phyloP scores from a whole-genome alignment of 2,113 vertebrate species.

The Lipophrys pholis region DNA sequence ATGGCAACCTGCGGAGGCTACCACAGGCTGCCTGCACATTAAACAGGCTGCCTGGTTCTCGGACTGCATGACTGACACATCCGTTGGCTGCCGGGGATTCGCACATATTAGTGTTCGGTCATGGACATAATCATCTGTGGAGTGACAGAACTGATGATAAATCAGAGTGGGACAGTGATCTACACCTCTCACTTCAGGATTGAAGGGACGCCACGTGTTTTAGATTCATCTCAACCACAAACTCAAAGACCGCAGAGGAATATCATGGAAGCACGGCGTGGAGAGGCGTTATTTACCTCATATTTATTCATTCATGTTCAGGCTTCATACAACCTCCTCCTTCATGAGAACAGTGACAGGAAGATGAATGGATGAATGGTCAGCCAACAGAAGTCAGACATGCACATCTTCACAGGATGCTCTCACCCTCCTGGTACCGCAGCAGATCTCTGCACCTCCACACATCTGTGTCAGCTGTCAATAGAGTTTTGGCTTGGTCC shows the following conservation, averaged over 20 bases:
- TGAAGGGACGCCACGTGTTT: background rate
- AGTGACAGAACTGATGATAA: conserved; percentile 14
- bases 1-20: conserved; percentile 33
- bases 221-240: background rate
- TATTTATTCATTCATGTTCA: too few species aligned
- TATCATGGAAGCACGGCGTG: background rate
- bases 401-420: background rate
- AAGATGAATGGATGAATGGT: too few species aligned
- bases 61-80: conserved; percentile 18
- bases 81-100: conserved; percentile 20
- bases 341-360: too few species aligned
- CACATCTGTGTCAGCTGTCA: conserved; percentile 20
- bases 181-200: background rate
- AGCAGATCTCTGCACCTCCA: background rate
- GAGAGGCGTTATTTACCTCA: background rate
- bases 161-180: conserved; percentile 8
- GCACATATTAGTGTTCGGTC: conserved; percentile 40
- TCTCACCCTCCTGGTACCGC: background rate
- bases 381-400: too few species aligned
- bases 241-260: background rate
- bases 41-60: conserved; percentile 5
- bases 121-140: conserved; percentile 14
- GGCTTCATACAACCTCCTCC: too few species aligned
- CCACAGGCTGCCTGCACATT: conserved; percentile 29
- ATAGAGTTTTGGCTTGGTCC: background rate